Evolutionary conservation across 2,797 vertebrate genomes (phyloP).

Genomic region (Melanotaenia boesemani): DNA sequence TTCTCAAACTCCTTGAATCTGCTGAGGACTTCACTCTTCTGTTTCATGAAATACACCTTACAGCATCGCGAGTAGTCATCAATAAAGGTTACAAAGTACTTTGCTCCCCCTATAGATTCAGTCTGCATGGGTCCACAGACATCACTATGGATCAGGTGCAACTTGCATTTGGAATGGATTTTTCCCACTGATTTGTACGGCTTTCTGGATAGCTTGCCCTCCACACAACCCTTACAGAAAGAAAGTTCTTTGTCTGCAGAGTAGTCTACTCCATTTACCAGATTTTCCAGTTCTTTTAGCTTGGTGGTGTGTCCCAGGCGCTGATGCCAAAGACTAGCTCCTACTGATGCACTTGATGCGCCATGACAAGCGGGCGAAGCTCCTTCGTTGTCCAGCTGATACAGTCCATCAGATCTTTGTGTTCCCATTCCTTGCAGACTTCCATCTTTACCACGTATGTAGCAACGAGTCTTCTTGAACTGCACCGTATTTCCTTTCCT

Average conservation of each 20-base stretch:
- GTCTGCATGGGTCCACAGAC: constrained; percentile 62
- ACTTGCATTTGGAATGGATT: constrained; percentile 24
- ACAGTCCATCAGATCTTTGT: constrained; percentile 46
- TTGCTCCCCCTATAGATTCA: constrained; percentile 37
- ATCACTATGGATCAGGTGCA: constrained; percentile 49
- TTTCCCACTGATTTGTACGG: constrained; percentile 37
- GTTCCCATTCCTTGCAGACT: constrained; percentile 44
- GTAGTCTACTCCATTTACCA: constrained; percentile 42
- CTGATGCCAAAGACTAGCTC: constrained; percentile 53
- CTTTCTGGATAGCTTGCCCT: constrained; percentile 29
- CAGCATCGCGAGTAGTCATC: constrained; percentile 50
- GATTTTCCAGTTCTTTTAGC: constrained; percentile 34
- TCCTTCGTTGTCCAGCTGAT: too few species aligned
- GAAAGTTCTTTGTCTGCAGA: constrained; percentile 21
- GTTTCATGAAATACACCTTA: constrained; percentile 35
- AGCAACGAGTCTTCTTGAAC: constrained; percentile 52
- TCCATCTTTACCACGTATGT: constrained; percentile 45
- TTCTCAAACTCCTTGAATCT: constrained; percentile 57
- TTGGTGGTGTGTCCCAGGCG: constrained; percentile 41
- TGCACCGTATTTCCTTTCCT: constrained; percentile 47
- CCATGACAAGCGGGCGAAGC: too few species aligned
- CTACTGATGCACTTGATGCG: too few species aligned
- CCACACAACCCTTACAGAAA: constrained; percentile 48
- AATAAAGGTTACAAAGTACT: constrained; percentile 60
- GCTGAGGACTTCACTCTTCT: constrained; percentile 27